Evolutionary conservation across 1,140 invertebrate genomes (phyloP).

Genomic region (Melanaphis sacchari): DNA sequence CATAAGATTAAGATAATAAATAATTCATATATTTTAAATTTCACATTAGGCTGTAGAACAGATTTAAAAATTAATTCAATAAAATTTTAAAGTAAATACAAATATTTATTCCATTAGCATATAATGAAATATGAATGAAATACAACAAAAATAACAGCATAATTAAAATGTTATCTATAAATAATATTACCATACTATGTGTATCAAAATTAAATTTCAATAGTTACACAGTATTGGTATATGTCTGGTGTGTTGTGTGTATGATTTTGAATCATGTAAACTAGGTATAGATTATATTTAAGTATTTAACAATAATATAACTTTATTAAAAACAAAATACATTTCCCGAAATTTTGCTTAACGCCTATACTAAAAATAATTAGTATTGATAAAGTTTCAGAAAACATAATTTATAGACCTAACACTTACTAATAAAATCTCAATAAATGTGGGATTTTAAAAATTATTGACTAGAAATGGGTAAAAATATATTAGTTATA

Average conservation of each 20-base stretch:
- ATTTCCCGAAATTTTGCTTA: not conserved
- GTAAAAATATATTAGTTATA: constrained; percentile 50
- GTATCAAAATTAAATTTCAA: constrained; percentile 11
- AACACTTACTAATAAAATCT: constrained; percentile 24
- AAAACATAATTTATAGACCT: constrained; percentile 23
- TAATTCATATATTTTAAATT: constrained; percentile 31
- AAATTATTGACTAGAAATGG: constrained; percentile 53
- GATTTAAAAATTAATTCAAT: constrained; percentile 34
- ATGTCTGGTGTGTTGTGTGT: not conserved
- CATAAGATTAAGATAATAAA: constrained; percentile 15
- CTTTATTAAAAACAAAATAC: not conserved
- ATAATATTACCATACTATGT: not conserved
- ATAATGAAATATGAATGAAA: not conserved
- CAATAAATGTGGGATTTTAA: constrained; percentile 21
- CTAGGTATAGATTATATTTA: constrained; percentile 28
- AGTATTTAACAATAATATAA: not conserved
- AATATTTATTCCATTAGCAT: constrained; percentile 6
- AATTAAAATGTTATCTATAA: constrained; percentile 22
- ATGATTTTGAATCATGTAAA: not conserved
- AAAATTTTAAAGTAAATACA: constrained; percentile 32
- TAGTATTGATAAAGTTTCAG: not conserved
- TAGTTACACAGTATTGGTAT: not conserved
- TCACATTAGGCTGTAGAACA: not conserved
- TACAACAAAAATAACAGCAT: constrained; percentile 33
- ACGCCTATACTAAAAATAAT: constrained; percentile 4